A percentile compares a stretch with the other conserved stretches of the same genome.
These are phyloP conservation scores for Phrixothrix hirtus DNA, from an alignment of 2,888 invertebrate genomes.

Conservation along the genomic window DNA sequence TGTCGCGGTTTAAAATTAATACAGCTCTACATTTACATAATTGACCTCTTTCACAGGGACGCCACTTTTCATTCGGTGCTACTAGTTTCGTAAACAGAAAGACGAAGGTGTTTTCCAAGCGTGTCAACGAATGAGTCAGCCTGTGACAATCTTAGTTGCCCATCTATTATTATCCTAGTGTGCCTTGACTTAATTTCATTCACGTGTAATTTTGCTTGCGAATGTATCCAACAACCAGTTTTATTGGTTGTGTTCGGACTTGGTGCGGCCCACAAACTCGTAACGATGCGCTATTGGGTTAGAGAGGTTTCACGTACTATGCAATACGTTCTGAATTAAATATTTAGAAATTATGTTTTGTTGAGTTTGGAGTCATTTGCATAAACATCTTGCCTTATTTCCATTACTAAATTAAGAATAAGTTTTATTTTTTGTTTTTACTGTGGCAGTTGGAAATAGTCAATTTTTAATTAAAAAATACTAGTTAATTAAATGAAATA, in stretches of 20 bases:
- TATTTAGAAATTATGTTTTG: conserved; percentile 2
- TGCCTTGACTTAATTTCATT: conserved; percentile 16
- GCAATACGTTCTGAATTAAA: conserved; percentile 16
- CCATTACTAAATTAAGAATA: no score
- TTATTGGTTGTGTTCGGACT: conserved; percentile 8
- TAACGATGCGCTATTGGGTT: conserved; percentile 11
- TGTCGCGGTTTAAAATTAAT: background rate
- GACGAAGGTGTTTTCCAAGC: conserved; percentile 9
- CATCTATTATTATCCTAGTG: conserved; percentile 17
- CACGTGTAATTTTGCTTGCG: conserved; percentile 19
- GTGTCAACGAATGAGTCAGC: conserved; percentile 8
- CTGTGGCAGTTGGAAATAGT: no score
- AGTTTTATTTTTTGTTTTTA: no score
- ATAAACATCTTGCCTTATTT: no score
- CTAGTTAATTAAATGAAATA: no score
- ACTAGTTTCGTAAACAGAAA: conserved; percentile 1
- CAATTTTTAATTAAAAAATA: no score
- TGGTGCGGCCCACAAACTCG: conserved; percentile 9
- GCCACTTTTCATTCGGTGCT: conserved; percentile 5
- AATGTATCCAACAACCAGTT: conserved; percentile 15
- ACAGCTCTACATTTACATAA: conserved; percentile 12
- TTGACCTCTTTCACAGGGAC: conserved; percentile 8
- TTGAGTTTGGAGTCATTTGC: no score
- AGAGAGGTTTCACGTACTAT: conserved; percentile 9
- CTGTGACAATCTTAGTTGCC: conserved; percentile 3